phyloP scores from a whole-genome alignment of 2,797 vertebrate species.

The Sebastolobus alascanus region DNA sequence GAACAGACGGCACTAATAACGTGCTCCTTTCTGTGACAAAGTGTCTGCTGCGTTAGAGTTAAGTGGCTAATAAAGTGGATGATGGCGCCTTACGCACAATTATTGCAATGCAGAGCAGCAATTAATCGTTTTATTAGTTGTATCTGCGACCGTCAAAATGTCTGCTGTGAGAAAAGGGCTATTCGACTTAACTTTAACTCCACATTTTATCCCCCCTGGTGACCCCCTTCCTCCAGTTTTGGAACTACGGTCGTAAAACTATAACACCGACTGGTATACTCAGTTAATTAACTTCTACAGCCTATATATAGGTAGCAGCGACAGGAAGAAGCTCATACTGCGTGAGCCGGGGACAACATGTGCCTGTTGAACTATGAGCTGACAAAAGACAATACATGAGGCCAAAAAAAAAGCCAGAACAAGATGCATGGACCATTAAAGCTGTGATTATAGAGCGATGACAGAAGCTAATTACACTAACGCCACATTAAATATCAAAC shows the following conservation, averaged over 20 bases:
- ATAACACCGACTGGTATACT: neutral
- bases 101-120: too few relatives aligned
- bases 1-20: too few relatives aligned
- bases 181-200: neutral
- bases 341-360: conserved; percentile 28
- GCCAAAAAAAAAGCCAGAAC: conserved; percentile 33
- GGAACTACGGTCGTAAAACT: neutral
- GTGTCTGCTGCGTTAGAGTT: too few relatives aligned
- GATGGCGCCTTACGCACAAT: too few relatives aligned
- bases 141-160: neutral
- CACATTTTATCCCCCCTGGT: too few relatives aligned
- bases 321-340: conserved; percentile 27
- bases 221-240: too few relatives aligned
- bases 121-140: neutral
- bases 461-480: neutral
- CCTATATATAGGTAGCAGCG: neutral
- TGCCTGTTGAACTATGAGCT: conserved; percentile 50
- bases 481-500: neutral
- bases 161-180: neutral
- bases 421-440: conserved; percentile 13
- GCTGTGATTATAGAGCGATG: conserved; percentile 30
- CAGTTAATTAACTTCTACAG: neutral
- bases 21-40: too few relatives aligned
- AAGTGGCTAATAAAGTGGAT: too few relatives aligned
- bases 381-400: conserved; percentile 39